Evolutionary conservation across 2,797 vertebrate genomes (phyloP).

Genomic region (Gymnopithys bicolor): DNA sequence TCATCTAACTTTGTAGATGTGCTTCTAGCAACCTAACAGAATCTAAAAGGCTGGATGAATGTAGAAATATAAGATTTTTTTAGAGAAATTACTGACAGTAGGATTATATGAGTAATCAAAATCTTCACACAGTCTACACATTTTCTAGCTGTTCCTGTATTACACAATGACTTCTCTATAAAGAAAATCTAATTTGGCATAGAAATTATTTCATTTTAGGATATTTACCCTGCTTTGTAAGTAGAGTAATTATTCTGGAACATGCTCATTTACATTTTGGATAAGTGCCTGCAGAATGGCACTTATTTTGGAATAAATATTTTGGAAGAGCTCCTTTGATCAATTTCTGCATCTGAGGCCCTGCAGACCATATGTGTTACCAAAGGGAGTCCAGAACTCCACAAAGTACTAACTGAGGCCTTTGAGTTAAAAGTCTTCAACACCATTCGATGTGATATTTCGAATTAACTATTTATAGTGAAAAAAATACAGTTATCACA

Average conservation of each 20-base stretch:
- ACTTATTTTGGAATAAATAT: slow-evolving; percentile 4
- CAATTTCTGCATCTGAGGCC: slow-evolving; percentile 33
- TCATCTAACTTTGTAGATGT: neutral
- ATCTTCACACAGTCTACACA: neutral
- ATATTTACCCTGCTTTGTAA: slow-evolving; percentile 28
- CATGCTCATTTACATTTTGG: slow-evolving; percentile 48
- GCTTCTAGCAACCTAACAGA: neutral
- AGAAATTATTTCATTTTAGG: slow-evolving; percentile 27
- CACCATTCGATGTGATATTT: neutral
- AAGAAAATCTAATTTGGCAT: neutral
- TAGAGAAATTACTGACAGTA: slow-evolving; percentile 17
- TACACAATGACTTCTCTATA: neutral
- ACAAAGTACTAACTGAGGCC: neutral
- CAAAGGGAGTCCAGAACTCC: neutral
- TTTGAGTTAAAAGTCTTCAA: neutral
- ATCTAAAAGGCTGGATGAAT: neutral
- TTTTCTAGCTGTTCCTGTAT: slow-evolving; percentile 10
- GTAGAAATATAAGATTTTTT: neutral
- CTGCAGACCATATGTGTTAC: neutral
- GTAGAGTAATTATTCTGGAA: slow-evolving; percentile 34
- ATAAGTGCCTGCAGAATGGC: slow-evolving; percentile 12
- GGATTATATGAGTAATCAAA: slow-evolving; percentile 38
- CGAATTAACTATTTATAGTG: neutral
- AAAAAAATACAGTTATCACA: neutral
- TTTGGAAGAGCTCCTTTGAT: slow-evolving; percentile 42